Evolutionary conservation across 2,113 vertebrate genomes (phyloP), one percentile per base, ranked within the genome.

Genomic region (Catharus bicknelli): DNA sequence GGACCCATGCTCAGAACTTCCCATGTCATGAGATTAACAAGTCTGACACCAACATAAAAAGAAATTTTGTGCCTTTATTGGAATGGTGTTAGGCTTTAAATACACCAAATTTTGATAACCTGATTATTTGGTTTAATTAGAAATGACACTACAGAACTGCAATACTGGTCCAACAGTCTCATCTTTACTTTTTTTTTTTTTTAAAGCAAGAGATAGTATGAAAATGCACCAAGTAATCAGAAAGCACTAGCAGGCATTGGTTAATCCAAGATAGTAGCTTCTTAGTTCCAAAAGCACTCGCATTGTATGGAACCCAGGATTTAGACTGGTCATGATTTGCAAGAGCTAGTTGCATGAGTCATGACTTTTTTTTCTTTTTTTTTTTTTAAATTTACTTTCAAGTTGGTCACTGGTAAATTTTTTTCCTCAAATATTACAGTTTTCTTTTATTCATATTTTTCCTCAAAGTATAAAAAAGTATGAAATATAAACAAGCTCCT

Each of bases 401-500:
- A 89, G 96, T 96, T 97, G 96, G 95, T 97, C 96, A 97, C 91
- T 94, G 94, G 91, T 93, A 87, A 82, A 8, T 70, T 84, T 82
- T 95, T 93, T 93, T 86, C 91, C 94, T 97, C 97, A 96, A 97
- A 97, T 97, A 97, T 95, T 97, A 97, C 93, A 97, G 77, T 97
- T 96, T 38, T 96, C 75, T 97, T 96, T 92, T 88, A 94, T 93
- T 96, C 96, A 96, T 97, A 96, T 97, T 98, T 96, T 97, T 76
- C 96, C 97, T 98, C 97, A 98, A 98, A 98, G 98, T 98, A 98
- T 98, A 99, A 99, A 99, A 98, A 98, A 97, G 97, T 98, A 99
- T 98, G 98, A 98, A 99, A 99, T 99, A 99, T 98, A 99, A 99
- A 99, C 98, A 99, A 98, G 98, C 97, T 98, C 98, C 98, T 95